Base-by-base conservation (phyloP, 2,113 vertebrate species). In the Lynx canadensis region DNA sequence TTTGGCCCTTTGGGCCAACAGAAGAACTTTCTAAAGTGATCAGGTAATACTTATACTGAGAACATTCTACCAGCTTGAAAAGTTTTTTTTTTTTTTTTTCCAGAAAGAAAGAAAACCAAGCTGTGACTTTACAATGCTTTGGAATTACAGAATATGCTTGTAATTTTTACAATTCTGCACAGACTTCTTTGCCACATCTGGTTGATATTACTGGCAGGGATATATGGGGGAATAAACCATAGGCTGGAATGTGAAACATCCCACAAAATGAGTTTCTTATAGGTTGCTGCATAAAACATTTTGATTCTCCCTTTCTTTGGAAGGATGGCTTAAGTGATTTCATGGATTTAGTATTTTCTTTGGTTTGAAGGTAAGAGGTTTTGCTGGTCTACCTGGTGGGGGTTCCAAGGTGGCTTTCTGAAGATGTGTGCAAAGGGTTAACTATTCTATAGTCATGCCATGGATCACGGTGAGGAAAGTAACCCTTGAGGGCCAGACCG, bases 171-270 rank as follows among this genome's bases (percentile, higher is more conserved):
- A 97, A 94, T 86, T 94, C 97, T 98, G 94, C 86, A 91, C 96
- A 86, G 97, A 66, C 97, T 98, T 96, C 25, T 3, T 92, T 96
- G 98, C 98, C 97, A 98, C 98, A 99, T 99, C 98, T 99, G 99
- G 98, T 98, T 98, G 98, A 84, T 90, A 99, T 99, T 98, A 99
- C 91, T 84, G 96, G 94, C 97, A 95, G 97, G 96, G 96, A 95
- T 98, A 97, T 98, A 94, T 91, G 97, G 89, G 94, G 98, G 98
- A 98, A 98, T 98, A 98, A 99, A 98, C 98, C 96, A 98, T 81
- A 68, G 86, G 60, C 57, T 98, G 98, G 98, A 99, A 99, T 98
- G 98, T 97, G 98, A 98, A 98, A 98, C 25, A 93, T 98, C 98
- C 97, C 98, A 98, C 98, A 97, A 98, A 99, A 98, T 0, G 97